phyloP scores from a whole-genome alignment of 2,797 vertebrate genomes.

The Thalassophryne amazonica region DNA sequence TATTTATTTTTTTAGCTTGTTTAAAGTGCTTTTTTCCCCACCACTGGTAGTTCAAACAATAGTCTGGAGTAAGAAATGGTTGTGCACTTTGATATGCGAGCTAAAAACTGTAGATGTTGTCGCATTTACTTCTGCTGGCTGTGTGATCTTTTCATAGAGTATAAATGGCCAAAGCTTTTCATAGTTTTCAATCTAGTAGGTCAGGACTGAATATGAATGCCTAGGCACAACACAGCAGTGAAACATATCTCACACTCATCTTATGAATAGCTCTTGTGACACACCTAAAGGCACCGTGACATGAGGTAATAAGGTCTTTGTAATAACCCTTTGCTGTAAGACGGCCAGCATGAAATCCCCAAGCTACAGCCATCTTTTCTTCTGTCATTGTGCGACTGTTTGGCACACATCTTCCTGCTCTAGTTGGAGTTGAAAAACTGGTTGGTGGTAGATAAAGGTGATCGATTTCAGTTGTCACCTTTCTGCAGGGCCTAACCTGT shows the following conservation, averaged over 20 bases:
- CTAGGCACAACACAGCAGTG: not conserved
- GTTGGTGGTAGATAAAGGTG: conserved; percentile 34
- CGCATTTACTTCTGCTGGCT: no score
- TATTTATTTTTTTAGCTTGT: no score
- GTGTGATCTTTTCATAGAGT: no score
- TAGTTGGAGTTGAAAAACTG: conserved; percentile 51
- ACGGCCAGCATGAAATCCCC: conserved; percentile 37
- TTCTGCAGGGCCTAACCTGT: conserved; percentile 10
- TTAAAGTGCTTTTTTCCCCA: no score
- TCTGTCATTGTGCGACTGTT: conserved; percentile 41
- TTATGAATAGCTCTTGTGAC: conserved; percentile 10
- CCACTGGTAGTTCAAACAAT: no score
- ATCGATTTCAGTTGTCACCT: conserved; percentile 31
- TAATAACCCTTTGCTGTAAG: conserved; percentile 21
- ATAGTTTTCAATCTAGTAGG: no score
- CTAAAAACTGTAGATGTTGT: no score
- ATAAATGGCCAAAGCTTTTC: no score
- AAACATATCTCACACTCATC: conserved; percentile 21
- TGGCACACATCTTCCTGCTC: conserved; percentile 26
- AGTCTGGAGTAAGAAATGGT: no score
- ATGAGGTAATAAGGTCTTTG: conserved; percentile 30
- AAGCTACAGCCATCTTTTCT: conserved; percentile 27
- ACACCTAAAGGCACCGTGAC: conserved; percentile 11
- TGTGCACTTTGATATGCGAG: no score
- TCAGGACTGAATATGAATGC: not conserved